Evolutionary conservation across 2,888 invertebrate species (phyloP).

Genomic region (Cerceris rybyensis): DNA sequence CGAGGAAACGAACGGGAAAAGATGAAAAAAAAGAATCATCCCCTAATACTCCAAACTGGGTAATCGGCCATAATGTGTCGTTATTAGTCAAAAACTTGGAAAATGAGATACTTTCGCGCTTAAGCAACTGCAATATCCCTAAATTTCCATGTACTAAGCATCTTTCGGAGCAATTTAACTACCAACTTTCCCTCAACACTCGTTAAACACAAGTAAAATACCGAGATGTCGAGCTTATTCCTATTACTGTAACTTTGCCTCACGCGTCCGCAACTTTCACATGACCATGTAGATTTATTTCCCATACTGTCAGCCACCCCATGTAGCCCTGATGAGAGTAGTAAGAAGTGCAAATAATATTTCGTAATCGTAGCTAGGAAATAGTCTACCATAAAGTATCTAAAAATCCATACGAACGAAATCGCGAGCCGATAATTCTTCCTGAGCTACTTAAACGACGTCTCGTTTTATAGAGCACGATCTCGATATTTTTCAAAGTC

Average conservation of each 20-base stretch:
- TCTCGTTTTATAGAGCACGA: too few relatives aligned
- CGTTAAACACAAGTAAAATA: slow-evolving; percentile 57
- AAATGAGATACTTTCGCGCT: slow-evolving; percentile 47
- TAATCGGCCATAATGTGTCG: slow-evolving; percentile 38
- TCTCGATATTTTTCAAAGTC: too few relatives aligned
- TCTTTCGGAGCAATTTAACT: slow-evolving; percentile 63
- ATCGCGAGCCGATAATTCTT: too few relatives aligned
- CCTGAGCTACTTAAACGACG: too few relatives aligned
- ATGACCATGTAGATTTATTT: slow-evolving; percentile 1
- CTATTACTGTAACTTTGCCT: slow-evolving; percentile 42
- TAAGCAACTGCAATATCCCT: slow-evolving; percentile 60
- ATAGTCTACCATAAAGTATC: too few relatives aligned
- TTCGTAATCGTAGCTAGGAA: too few relatives aligned
- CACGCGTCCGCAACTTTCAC: slow-evolving; percentile 14
- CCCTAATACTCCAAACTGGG: slow-evolving; percentile 16
- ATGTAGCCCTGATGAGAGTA: not conserved
- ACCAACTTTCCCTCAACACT: slow-evolving; percentile 49
- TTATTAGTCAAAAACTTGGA: slow-evolving; percentile 40
- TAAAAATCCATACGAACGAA: too few relatives aligned
- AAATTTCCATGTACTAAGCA: slow-evolving; percentile 56
- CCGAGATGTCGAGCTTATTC: slow-evolving; percentile 46
- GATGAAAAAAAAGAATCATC: not conserved
- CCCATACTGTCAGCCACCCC: not conserved
- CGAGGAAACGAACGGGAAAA: too few relatives aligned
- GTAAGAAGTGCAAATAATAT: too few relatives aligned